Evolutionary conservation across 2,888 invertebrate genomes (phyloP).

Genomic region (Epiblema foenella): DNA sequence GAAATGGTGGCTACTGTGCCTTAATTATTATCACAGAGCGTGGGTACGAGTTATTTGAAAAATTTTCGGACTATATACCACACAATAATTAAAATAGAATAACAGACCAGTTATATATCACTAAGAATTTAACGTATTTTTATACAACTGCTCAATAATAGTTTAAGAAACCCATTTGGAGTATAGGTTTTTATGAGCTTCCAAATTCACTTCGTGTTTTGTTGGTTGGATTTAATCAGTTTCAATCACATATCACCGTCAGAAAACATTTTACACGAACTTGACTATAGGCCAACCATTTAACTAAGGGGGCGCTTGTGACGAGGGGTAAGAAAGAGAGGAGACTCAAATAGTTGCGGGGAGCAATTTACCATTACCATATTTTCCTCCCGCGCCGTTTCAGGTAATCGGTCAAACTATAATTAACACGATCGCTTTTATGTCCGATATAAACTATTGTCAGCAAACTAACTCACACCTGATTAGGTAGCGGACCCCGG

Average conservation of each 20-base stretch:
- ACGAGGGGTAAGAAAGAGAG: no score
- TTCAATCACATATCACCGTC: neutral
- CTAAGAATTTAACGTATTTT: slow-evolving; percentile 29
- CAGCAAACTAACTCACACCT: no score
- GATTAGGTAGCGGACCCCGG: no score
- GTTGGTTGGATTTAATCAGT: neutral
- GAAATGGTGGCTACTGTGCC: no score
- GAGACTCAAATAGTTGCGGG: no score
- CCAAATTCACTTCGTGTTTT: neutral
- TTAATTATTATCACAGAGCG: no score
- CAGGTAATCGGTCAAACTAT: no score
- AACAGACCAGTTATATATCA: neutral
- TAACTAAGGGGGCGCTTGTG: no score
- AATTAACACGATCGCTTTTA: no score
- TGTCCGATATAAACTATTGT: no score
- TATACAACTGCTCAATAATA: slow-evolving; percentile 23
- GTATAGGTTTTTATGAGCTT: slow-evolving; percentile 2
- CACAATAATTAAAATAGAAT: neutral
- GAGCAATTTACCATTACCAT: no score
- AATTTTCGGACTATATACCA: neutral
- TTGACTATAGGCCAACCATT: neutral
- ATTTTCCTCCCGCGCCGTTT: no score
- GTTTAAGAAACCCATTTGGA: neutral
- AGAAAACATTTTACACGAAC: neutral
- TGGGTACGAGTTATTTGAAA: neutral